Evolutionary conservation across 1,140 invertebrate genomes (phyloP).

Genomic region (Phymastichus coffea): DNA sequence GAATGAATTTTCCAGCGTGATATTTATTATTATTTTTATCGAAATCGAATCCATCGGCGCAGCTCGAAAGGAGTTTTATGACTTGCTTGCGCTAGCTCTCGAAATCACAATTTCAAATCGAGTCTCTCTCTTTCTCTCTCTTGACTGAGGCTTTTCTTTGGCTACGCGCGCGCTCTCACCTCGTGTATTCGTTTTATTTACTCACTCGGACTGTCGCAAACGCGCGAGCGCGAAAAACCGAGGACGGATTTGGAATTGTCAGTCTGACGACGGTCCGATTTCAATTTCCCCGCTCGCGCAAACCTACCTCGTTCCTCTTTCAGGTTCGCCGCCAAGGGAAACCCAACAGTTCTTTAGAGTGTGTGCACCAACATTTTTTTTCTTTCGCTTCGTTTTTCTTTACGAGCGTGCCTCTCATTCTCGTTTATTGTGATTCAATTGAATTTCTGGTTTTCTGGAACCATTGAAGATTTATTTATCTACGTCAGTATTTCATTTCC

Average conservation of each 20-base stretch:
- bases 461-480: too few relatives aligned
- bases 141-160: background rate
- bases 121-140: background rate
- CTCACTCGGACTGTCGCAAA: background rate
- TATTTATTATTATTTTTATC: too few relatives aligned
- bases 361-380: background rate
- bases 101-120: slow-evolving; percentile 20
- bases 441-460: background rate
- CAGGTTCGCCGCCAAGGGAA: background rate
- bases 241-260: slow-evolving; percentile 22
- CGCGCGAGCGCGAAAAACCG: background rate
- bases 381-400: background rate
- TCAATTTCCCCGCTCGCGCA: slow-evolving; percentile 24
- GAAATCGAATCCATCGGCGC: too few relatives aligned
- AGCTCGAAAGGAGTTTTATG: background rate
- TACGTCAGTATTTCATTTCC: too few relatives aligned
- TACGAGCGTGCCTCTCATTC: background rate
- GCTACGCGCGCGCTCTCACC: background rate
- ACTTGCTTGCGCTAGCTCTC: background rate
- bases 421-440: background rate
- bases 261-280: slow-evolving; percentile 21
- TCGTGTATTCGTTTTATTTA: slow-evolving; percentile 12
- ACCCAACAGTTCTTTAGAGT: slow-evolving; percentile 8
- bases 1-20: too few relatives aligned
- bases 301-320: background rate